Evolutionary conservation across 2,797 vertebrate species (phyloP).

Genomic region (Chrosomus eos): DNA sequence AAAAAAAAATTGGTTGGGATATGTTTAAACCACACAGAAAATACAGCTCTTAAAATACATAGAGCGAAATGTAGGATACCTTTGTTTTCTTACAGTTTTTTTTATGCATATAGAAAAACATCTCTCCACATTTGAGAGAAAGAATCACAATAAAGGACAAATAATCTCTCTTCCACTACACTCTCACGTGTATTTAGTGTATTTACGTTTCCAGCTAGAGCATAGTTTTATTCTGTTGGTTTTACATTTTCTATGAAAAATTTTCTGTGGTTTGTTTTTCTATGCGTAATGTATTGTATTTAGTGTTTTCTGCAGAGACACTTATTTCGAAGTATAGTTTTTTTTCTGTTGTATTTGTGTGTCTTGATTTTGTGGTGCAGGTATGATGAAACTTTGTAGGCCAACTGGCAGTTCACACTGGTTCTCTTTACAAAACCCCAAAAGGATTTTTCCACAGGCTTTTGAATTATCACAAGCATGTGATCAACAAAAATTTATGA

Average conservation of each 20-base stretch:
- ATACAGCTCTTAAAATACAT: neutral
- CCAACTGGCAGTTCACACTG: no score
- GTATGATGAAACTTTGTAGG: no score
- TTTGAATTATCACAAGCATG: no score
- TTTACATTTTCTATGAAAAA: neutral
- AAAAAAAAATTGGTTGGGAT: neutral
- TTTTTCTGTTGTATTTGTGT: neutral
- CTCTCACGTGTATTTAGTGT: neutral
- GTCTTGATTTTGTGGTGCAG: no score
- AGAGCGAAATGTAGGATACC: neutral
- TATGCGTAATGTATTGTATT: neutral
- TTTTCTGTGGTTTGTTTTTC: neutral
- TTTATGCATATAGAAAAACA: neutral
- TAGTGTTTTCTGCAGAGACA: neutral
- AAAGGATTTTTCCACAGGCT: no score
- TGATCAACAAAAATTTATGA: no score
- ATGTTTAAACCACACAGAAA: neutral
- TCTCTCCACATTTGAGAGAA: neutral
- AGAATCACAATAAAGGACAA: neutral
- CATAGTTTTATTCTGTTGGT: neutral
- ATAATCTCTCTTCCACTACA: neutral
- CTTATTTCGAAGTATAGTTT: neutral
- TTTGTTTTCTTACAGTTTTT: neutral
- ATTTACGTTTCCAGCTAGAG: neutral
- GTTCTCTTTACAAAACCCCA: no score